Conservation (phyloP, 2,113 vertebrate species). For the Agapornis roseicollis region DNA sequence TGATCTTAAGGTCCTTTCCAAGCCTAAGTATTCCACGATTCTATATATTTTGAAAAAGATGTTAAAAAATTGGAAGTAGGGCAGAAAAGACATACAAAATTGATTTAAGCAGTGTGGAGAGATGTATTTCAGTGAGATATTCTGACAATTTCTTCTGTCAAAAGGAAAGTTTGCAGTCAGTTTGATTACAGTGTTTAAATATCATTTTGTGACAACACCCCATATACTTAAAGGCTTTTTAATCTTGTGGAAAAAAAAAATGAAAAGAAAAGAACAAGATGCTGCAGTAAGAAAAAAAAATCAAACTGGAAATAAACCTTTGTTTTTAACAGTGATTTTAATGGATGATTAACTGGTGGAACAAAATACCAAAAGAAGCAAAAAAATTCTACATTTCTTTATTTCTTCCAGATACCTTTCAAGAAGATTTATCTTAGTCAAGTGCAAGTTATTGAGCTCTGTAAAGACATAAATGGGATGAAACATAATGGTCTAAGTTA, state of each 20-base stretch:
- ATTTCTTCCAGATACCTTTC: not conserved
- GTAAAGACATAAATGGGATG: not conserved
- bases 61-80: not conserved
- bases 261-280: not conserved
- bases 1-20: too few species aligned
- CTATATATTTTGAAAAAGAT: not conserved
- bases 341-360: not conserved
- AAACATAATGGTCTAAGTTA: not conserved
- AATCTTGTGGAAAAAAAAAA: accelerated
- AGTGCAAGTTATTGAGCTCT: not conserved
- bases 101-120: not conserved
- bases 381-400: not conserved
- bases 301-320: not conserved
- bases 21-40: too few species aligned
- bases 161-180: not conserved
- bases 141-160: not conserved
- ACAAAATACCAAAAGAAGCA: not conserved
- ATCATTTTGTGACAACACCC: not conserved
- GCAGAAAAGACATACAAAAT: not conserved
- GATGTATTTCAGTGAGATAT: not conserved
- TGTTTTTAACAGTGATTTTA: not conserved
- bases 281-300: not conserved
- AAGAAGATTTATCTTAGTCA: not conserved
- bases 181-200: not conserved
- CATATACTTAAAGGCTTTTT: not conserved